phyloP scores from a whole-genome alignment of 2,797 vertebrate species.

The Cirrhinus mrigala region DNA sequence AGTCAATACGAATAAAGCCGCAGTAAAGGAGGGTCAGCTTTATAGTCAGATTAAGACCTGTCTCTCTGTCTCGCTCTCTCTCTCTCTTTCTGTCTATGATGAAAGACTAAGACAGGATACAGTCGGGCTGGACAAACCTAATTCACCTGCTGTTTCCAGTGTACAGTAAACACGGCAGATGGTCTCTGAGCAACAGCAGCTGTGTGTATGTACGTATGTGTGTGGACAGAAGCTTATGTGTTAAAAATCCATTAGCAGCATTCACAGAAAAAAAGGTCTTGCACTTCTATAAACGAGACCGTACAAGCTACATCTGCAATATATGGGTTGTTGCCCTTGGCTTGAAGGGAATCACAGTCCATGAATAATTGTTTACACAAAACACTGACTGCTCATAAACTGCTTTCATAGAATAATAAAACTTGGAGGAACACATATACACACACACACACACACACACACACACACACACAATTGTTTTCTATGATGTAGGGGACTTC shows the following conservation, averaged over 20 bases:
- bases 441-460: not conserved
- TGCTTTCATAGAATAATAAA: conserved; percentile 32
- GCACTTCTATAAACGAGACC: conserved; percentile 24
- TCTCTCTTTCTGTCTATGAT: not conserved
- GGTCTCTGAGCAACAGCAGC: conserved; percentile 38
- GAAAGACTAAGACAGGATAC: not conserved
- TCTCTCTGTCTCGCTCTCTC: not conserved
- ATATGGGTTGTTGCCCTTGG: conserved; percentile 18
- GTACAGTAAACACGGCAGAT: conserved; percentile 39
- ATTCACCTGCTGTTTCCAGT: conserved; percentile 24
- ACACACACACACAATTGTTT: not conserved
- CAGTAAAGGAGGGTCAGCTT: conserved; percentile 43
- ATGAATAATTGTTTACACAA: conserved; percentile 45
- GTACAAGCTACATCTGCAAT: conserved; percentile 12
- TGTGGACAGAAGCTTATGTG: conserved; percentile 24
- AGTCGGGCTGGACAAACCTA: conserved; percentile 25
- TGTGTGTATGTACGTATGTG: conserved; percentile 31
- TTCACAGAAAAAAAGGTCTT: conserved; percentile 35
- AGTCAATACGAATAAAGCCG: conserved; percentile 49
- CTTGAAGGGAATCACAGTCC: conserved; percentile 29
- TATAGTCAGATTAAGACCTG: conserved; percentile 23
- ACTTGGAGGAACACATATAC: not conserved
- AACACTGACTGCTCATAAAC: conserved; percentile 34
- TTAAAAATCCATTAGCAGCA: conserved; percentile 43
- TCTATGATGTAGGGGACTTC: not conserved